Conservation (phyloP, 1,140 invertebrate genomes). For the Drosophila nannoptera region DNA sequence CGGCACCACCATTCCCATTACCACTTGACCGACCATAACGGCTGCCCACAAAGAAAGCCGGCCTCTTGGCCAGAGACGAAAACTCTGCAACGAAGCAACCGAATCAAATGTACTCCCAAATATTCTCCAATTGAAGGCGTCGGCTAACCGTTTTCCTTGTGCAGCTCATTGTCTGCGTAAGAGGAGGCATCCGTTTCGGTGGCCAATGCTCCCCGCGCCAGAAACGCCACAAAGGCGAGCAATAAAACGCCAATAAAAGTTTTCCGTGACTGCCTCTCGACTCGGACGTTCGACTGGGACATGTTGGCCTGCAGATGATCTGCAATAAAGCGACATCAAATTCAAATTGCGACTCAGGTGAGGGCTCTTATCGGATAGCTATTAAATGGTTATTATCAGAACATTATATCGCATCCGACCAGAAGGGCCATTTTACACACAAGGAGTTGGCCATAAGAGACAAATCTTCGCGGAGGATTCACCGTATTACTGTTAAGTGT, state of each 20-base stretch:
- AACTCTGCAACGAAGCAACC: slow-evolving; percentile 25
- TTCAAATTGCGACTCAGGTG: neutral
- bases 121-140: neutral
- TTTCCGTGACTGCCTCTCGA: slow-evolving; percentile 21
- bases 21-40: slow-evolving; percentile 73
- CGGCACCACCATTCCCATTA: slow-evolving; percentile 13
- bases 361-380: neutral
- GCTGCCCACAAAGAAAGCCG: slow-evolving; percentile 76
- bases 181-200: slow-evolving; percentile 27
- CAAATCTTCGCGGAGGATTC: too few relatives aligned
- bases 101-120: neutral
- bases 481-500: too few relatives aligned
- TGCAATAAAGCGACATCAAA: slow-evolving; percentile 17
- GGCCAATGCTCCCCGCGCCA: slow-evolving; percentile 39
- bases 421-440: too few relatives aligned
- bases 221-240: slow-evolving; percentile 36
- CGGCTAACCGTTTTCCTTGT: slow-evolving; percentile 51
- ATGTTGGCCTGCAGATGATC: slow-evolving; percentile 26
- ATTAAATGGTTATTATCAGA: too few relatives aligned
- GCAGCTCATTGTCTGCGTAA: slow-evolving; percentile 27
- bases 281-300: slow-evolving; percentile 23
- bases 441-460: too few relatives aligned
- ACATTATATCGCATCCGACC: too few relatives aligned
- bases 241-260: slow-evolving; percentile 49
- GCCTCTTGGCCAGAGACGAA: slow-evolving; percentile 54